Conservation (phyloP, 2,888 invertebrate genomes). For the Coremacera marginata region DNA sequence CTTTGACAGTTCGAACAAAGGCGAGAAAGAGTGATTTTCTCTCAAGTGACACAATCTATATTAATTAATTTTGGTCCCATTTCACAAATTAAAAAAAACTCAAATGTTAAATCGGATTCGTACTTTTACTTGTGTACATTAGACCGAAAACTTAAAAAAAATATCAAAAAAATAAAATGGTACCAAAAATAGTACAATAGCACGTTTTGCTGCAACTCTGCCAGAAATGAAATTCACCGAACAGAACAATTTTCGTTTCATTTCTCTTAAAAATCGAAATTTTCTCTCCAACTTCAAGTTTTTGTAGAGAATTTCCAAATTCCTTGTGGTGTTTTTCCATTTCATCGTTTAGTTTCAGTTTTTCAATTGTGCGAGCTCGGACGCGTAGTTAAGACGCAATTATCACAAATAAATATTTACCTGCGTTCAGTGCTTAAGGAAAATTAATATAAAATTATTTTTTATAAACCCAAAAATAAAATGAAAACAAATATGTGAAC, state of each 20-base stretch:
- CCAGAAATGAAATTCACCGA: neutral
- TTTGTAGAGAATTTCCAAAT: conserved; percentile 28
- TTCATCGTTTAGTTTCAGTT: conserved; percentile 21
- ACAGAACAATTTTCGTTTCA: no score
- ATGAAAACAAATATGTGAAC: neutral
- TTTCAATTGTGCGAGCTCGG: conserved; percentile 47
- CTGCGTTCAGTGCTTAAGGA: no score
- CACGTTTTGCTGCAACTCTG: neutral
- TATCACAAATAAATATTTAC: neutral
- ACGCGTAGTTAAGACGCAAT: conserved; percentile 48
- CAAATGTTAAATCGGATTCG: no score
- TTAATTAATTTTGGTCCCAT: no score
- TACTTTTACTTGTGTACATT: no score
- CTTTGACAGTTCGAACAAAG: no score
- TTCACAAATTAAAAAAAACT: no score
- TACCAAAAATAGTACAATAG: no score
- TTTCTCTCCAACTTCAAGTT: neutral
- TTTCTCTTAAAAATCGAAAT: neutral
- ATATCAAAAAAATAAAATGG: no score
- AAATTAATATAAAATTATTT: neutral
- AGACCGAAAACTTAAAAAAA: no score
- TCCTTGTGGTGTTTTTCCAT: conserved; percentile 24
- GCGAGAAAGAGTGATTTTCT: no score
- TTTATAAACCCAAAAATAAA: neutral
- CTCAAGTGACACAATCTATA: no score